Evolutionary conservation across 2,888 invertebrate species (phyloP), one percentile per base, ranked within the genome.

Genomic region (Linnaemya tessellans): DNA sequence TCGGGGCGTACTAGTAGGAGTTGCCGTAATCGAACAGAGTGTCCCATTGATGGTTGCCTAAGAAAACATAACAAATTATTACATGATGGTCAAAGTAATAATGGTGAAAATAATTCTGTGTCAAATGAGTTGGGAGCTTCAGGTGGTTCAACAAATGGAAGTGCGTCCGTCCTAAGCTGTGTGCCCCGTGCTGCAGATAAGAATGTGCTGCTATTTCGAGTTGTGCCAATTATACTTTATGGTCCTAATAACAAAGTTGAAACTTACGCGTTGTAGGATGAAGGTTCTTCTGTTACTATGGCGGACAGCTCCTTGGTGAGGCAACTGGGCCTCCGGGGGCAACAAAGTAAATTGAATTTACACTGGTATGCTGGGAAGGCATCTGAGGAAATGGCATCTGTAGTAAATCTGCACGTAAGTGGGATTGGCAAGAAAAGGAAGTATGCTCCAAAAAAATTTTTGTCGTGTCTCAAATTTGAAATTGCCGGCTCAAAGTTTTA

Each of bases 401-500:
- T 78, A 0, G 84, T 64, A n/a, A 38, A 78, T 22, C 15, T 74
- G 41, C 41, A 74, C 13, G 60, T 86, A 35, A 84, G 81, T 64
- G 80, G 80, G 4, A 4, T 35, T 60, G 62, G n/a, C 1, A 70
- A 30, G 13, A 20, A 22, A 3, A 64, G 38, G 10, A 75, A 54
- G 25, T 75, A 65, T 67, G 56, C 65, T 8, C 38, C 67, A 18
- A 2, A 15, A 18, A 67, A 84, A 11, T 74, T 86, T 13, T 74
- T 22, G n/a, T n/a, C n/a, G n/a, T n/a, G n/a, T n/a, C n/a, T n/a
- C n/a, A n/a, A n/a, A n/a, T n/a, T n/a, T n/a, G n/a, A n/a, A n/a
- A n/a, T n/a, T 86, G 51, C 85, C 85, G 13, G 30, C 75, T 41
- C 86, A 87, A 65, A 84, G 78, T 35, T 56, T 87, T 1, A 54